Base-by-base conservation (phyloP, 2,113 vertebrate genomes). In the Fulmarus glacialis region DNA sequence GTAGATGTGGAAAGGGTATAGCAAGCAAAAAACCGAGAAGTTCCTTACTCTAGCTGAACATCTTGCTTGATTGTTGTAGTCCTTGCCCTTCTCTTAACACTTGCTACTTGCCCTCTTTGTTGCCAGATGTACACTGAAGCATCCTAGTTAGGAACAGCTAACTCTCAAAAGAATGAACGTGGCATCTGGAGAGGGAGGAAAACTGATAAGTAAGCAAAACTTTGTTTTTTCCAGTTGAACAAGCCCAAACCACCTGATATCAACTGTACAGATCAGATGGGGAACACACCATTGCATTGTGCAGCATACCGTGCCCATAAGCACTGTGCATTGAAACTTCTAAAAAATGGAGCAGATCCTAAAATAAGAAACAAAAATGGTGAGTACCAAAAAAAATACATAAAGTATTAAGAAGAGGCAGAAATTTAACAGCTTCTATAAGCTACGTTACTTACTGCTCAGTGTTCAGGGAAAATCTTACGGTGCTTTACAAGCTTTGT, bases 211-310 rank as follows among this genome's bases (percentile, higher is more conserved):
- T 82, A 15, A 66, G n/a, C 38, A 80, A 22, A 70, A 82, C 40
- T 45, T 82, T 16, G 53, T 77, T 47, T 84, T 83, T 86, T 55
- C 32, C 92, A 99, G 99, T 98, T 99, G 90, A 98, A 98, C 97
- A 98, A 94, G 55, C 98, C 98, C 47, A 98, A 98, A 29, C 98
- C 98, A 77, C 99, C 99, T 52, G 96, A 99, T 83, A 97, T 99
- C 79, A 99, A 99, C 95, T 99, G 99, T 90, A 98, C 96, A 32
- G 99, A 99, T 96, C 98, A 98, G 36, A 96, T 99, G 96, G 99
- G 99, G 70, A 99, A 99, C 58, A 99, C 99, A 2, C 99, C 99
- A 7, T 96, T 99, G 95, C 99, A 99, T 82, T 99, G 99, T 95
- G 99, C 99, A 30, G 98, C 99, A 9, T 99, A 99, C 97, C 99